phyloP scores from a whole-genome alignment of 1,140 invertebrate species.

The Tribolium madens region DNA sequence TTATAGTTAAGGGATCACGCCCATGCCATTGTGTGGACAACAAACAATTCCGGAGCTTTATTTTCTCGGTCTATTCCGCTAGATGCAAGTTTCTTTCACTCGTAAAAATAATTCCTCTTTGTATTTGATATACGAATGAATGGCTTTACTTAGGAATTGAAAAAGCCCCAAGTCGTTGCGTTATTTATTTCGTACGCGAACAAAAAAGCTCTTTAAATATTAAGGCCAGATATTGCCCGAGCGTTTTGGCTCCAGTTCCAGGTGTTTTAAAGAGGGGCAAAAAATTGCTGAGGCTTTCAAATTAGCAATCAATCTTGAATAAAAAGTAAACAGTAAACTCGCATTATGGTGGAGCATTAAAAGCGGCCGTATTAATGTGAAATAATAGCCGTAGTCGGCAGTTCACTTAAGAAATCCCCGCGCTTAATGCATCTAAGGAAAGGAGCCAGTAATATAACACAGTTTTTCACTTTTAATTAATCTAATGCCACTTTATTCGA shows the following conservation, averaged over 20 bases:
- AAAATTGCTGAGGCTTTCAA: constrained; percentile 27
- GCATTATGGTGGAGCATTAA: constrained; percentile 53
- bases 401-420: constrained; percentile 52
- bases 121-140: constrained; percentile 17
- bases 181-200: not conserved
- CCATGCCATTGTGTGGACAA: not conserved
- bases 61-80: not conserved
- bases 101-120: constrained; percentile 19
- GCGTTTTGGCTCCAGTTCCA: constrained; percentile 19
- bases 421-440: constrained; percentile 40
- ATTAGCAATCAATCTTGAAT: constrained; percentile 54
- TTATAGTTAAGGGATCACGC: not conserved
- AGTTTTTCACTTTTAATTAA: constrained; percentile 63
- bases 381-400: constrained; percentile 54
- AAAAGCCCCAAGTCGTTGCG: not conserved
- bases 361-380: constrained; percentile 55
- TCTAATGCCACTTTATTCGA: constrained; percentile 60
- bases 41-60: constrained; percentile 6
- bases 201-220: constrained; percentile 24
- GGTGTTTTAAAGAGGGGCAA: constrained; percentile 7
- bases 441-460: constrained; percentile 54
- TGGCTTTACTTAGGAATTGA: constrained; percentile 15
- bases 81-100: constrained; percentile 4
- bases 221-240: constrained; percentile 9
- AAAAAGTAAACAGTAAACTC: constrained; percentile 54